Evolutionary conservation across 2,888 invertebrate species (phyloP), one percentile per base, ranked within the genome.

Genomic region (Drosophila formosana): DNA sequence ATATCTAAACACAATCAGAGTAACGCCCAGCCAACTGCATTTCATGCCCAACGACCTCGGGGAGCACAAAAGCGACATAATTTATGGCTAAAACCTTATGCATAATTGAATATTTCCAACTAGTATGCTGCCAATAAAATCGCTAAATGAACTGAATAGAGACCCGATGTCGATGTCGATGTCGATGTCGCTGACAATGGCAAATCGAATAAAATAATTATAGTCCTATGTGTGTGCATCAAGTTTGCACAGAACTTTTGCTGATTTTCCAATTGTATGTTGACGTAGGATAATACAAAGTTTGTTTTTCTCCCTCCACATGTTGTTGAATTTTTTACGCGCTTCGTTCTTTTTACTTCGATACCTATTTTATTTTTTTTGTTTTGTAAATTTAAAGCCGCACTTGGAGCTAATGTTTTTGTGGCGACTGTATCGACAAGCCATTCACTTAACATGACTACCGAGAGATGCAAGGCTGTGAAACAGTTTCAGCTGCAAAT

Each of bases 81-180:
- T 72, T 64, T 64, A 69, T 45, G 51, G 60, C 30, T 37, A 39
- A 66, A 58, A 43, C 46, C 55, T 26, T 52, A 70, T 74, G 69
- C 53, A 57, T 74, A 74, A 73, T 65, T 69, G 56, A 74, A 62
- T 62, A 52, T 58, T 60, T 28, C 41, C 52, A 57, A 58, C 67
- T 67, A 55, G 18, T 34, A 6, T 57, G 34, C 50, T 47, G 32
- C 9, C 60, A 67, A 67, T 63, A 23, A 57, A 63, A 57, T 49
- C 30, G 28, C n/a, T 18, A 52, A 73, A 43, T 43, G n/a, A 55
- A 55, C 55, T 55, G 55, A 45, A 45, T 30, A 43, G 4, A 32
- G 32, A n/a, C 43, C 23, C 39, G 4, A 34, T 34, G 34, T 9
- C 39, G 6, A 6, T 39, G 39, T 13, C 6, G 13, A 6, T 13